Evolutionary conservation across 2,888 invertebrate species (phyloP), one percentile per base, ranked within the genome.

Genomic region (Pemphredon lugubris): DNA sequence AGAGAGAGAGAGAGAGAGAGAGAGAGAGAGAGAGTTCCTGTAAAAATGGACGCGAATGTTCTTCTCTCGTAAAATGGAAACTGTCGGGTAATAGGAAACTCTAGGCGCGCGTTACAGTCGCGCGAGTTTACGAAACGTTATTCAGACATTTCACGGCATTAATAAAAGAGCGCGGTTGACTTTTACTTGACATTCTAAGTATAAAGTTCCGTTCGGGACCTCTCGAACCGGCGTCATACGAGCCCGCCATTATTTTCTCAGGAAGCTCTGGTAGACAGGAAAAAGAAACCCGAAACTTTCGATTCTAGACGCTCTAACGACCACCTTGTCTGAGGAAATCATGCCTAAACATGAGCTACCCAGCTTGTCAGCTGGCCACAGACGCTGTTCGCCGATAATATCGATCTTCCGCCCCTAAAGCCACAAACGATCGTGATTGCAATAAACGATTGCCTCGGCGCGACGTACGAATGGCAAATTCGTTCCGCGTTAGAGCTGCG

Each of bases 251-350:
- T 60, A 70, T 60, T 70, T 60, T 60, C 66, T 40, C 55, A 55
- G 42, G 51, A 50, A 70, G 44, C 32, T 66, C 59, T 45, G 51
- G 20, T 47, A 55, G 55, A 44, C 66, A 60, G 66, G 50, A 57
- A 60, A 55, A 55, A 40, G 69, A 71, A 71, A 71, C 53, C 37
- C 21, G 71, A 67, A 50, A 60, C 67, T 61, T 47, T 47, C 57
- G 53, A 50, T 58, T 39, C 42, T n/a, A 57, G 32, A 40, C 39
- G 44, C 16, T 21, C 60, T 26, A 40, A 59, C 32, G 45, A 60
- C 42, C 34, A 59, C 40, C 23, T 55, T 47, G 44, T 40, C 40
- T 44, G 23, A 40, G 51, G 53, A 65, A 65, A 54, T 50, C 39
- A 45, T 48, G 42, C 26, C 47, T 60, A 50, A 67, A 67, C 44